phyloP scores from a whole-genome alignment of 2,888 invertebrate genomes.

The Cistogaster globosa region DNA sequence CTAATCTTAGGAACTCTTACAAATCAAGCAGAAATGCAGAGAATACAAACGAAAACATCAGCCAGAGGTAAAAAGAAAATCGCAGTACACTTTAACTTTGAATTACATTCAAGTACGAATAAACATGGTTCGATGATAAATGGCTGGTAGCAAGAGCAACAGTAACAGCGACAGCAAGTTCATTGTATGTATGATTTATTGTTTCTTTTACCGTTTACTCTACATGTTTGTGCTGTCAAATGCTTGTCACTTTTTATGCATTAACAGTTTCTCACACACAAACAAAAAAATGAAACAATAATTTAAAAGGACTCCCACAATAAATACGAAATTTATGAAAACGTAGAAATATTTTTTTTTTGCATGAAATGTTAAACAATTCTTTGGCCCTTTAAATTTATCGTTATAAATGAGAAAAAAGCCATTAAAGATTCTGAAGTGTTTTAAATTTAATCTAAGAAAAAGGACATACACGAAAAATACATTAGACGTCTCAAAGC shows the following conservation, averaged over 20 bases:
- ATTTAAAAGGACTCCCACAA: slow-evolving; percentile 46
- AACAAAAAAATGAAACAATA: not conserved
- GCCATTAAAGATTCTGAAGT: not conserved
- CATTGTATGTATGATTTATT: slow-evolving; percentile 62
- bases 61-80: not conserved
- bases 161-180: slow-evolving; percentile 1
- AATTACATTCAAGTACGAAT: slow-evolving; percentile 26
- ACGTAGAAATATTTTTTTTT: slow-evolving; percentile 11
- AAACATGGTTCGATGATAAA: slow-evolving; percentile 37
- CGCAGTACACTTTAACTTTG: slow-evolving; percentile 19
- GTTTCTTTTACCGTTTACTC: slow-evolving; percentile 65
- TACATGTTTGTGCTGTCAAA: slow-evolving; percentile 64
- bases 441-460: not conserved
- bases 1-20: slow-evolving; percentile 53
- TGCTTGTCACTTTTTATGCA: slow-evolving; percentile 64
- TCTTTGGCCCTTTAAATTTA: slow-evolving; percentile 12
- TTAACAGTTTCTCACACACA: slow-evolving; percentile 9
- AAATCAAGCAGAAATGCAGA: slow-evolving; percentile 38
- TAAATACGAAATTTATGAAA: slow-evolving; percentile 21
- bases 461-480: not conserved
- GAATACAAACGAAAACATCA: slow-evolving; percentile 6
- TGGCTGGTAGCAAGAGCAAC: slow-evolving; percentile 14
- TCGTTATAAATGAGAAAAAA: slow-evolving; percentile 1
- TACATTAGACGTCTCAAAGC: not conserved
- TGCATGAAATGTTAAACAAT: slow-evolving; percentile 14